Evolutionary conservation across 2,888 invertebrate species (phyloP).

Genomic region (Dusona sp.): DNA sequence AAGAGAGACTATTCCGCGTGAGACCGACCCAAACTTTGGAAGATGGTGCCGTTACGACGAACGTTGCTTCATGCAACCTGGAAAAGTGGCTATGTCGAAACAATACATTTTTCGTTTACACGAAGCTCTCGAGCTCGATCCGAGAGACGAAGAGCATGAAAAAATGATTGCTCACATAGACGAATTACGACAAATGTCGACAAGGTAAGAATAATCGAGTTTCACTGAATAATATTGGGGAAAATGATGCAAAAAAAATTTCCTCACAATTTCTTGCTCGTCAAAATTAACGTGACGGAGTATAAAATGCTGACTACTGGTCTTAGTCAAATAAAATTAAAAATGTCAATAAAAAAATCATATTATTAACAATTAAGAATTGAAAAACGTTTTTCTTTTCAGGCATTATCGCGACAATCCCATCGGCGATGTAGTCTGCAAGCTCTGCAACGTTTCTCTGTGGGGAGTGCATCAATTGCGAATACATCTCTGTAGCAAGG

Average conservation of each 20-base stretch:
- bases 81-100: conserved; percentile 75
- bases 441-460: conserved; percentile 84
- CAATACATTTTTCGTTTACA: conserved; percentile 84
- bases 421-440: conserved; percentile 83
- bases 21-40: conserved; percentile 79
- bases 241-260: neutral
- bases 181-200: conserved; percentile 84
- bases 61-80: conserved; percentile 81
- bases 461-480: conserved; percentile 85
- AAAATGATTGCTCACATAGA: conserved; percentile 84
- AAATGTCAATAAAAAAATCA: neutral
- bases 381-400: conserved; percentile 11
- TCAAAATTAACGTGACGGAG: neutral
- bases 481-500: conserved; percentile 85
- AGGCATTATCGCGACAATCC: conserved; percentile 63
- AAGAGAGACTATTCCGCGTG: conserved; percentile 83
- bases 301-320: neutral
- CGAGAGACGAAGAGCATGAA: conserved; percentile 79
- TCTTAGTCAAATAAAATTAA: neutral
- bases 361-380: too few relatives aligned
- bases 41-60: conserved; percentile 81
- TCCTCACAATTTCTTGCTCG: neutral
- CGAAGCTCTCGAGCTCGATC: conserved; percentile 85
- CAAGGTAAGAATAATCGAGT: conserved; percentile 72
- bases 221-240: neutral